Conservation (phyloP, 2,113 vertebrate species). For the Trematomus loennbergii region DNA sequence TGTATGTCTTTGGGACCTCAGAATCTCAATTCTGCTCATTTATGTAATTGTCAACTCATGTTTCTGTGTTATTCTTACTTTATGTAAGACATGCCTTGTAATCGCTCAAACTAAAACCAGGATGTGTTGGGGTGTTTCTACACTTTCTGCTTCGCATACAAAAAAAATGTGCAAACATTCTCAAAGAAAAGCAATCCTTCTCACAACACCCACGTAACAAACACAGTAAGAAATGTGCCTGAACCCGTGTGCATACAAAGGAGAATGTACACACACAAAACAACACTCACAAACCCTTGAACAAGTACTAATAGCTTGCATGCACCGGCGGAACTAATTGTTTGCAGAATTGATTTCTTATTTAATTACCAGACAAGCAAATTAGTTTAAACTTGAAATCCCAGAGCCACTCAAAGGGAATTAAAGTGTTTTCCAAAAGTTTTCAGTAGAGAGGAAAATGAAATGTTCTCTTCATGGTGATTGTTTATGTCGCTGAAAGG, state of each 20-base stretch:
- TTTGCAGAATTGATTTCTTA: conserved; percentile 77
- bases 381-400: conserved; percentile 71
- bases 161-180: conserved; percentile 20
- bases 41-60: neutral
- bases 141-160: conserved; percentile 9
- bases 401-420: conserved; percentile 56
- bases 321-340: conserved; percentile 67
- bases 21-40: neutral
- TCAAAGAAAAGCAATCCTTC: conserved; percentile 37
- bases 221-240: conserved; percentile 17
- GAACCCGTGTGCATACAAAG: conserved; percentile 12
- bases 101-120: neutral
- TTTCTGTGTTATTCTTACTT: neutral
- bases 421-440: conserved; percentile 63
- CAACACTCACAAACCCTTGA: conserved; percentile 33
- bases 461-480: conserved; percentile 42
- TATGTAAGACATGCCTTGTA: neutral
- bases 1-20: neutral
- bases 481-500: conserved; percentile 46
- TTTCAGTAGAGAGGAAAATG: conserved; percentile 59
- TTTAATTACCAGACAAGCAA: conserved; percentile 77
- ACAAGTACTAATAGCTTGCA: conserved; percentile 24
- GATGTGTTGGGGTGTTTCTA: conserved; percentile 12
- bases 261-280: conserved; percentile 12
- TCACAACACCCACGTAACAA: conserved; percentile 46